A percentile compares a stretch with the other conserved stretches of the same genome.
phyloP scores from a whole-genome alignment of 2,797 vertebrate species.

The Lycodopsis pacificus region DNA sequence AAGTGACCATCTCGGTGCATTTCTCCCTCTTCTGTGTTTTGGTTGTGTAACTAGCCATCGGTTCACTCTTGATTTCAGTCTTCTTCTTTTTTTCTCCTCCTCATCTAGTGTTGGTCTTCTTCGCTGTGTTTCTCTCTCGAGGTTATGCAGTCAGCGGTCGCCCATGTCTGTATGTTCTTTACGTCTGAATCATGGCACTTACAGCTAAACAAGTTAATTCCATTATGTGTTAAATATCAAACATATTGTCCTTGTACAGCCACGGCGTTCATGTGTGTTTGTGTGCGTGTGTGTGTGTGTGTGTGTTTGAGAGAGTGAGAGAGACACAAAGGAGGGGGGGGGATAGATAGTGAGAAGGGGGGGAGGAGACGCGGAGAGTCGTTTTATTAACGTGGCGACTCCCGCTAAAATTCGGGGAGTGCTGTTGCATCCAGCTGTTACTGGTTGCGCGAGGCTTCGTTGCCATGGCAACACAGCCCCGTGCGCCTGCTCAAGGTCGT shows the following conservation, averaged over 20 bases:
- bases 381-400: slow-evolving; percentile 81
- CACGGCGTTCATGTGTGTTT: slow-evolving; percentile 20
- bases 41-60: slow-evolving; percentile 56
- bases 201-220: slow-evolving; percentile 39
- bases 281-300: background rate
- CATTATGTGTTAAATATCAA: slow-evolving; percentile 26
- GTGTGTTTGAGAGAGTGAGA: background rate
- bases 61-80: slow-evolving; percentile 44
- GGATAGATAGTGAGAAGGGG: background rate
- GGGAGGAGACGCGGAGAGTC: slow-evolving; percentile 69
- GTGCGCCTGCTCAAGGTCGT: slow-evolving; percentile 93
- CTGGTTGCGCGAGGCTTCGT: slow-evolving; percentile 86
- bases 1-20: slow-evolving; percentile 74
- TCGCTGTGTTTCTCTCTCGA: background rate
- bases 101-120: slow-evolving; percentile 20
- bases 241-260: slow-evolving; percentile 23
- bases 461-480: slow-evolving; percentile 91
- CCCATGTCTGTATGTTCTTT: slow-evolving; percentile 10
- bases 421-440: slow-evolving; percentile 87
- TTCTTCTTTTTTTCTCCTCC: slow-evolving; percentile 12
- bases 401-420: slow-evolving; percentile 83
- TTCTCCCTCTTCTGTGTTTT: slow-evolving; percentile 57
- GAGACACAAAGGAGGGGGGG: background rate
- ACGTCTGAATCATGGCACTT: slow-evolving; percentile 18
- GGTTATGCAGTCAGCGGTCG: slow-evolving; percentile 14